phyloP scores from a whole-genome alignment of 2,797 vertebrate genomes.

The Meriones psammophilus region DNA sequence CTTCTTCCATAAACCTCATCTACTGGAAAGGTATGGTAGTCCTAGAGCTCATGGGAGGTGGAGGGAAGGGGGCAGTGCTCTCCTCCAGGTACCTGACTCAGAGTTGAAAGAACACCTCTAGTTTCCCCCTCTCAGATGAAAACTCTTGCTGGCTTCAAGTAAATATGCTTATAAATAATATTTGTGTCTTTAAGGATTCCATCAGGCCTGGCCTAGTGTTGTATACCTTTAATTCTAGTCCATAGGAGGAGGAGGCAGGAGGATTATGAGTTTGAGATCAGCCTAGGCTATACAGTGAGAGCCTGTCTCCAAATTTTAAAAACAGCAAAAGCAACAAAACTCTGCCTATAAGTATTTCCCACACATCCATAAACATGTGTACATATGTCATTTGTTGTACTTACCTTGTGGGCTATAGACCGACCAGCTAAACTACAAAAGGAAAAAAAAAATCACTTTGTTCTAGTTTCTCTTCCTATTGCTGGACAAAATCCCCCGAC shows the following conservation, averaged over 20 bases:
- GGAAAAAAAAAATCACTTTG: not conserved
- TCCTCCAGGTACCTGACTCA: not conserved
- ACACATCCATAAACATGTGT: not conserved
- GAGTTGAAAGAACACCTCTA: not conserved
- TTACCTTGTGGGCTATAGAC: not conserved
- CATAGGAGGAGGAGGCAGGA: no score
- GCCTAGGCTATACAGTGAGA: not conserved
- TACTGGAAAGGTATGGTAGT: not conserved
- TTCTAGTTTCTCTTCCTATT: not conserved
- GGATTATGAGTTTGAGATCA: not conserved
- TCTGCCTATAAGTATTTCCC: not conserved
- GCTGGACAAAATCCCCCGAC: not conserved
- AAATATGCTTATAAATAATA: not conserved
- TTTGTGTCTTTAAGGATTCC: not conserved
- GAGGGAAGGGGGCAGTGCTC: not conserved
- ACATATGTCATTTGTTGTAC: not conserved
- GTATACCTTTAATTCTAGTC: not conserved
- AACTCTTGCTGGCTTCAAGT: not conserved
- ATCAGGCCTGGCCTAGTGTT: not conserved
- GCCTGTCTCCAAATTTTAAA: not conserved
- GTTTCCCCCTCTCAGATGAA: not conserved
- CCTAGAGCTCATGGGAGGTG: not conserved
- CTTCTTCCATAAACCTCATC: not conserved
- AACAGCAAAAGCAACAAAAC: not conserved
- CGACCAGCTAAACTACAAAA: not conserved